These are phyloP conservation scores for Mus pahari DNA, from an alignment of 2,113 vertebrate genomes.

Conservation along the genomic window DNA sequence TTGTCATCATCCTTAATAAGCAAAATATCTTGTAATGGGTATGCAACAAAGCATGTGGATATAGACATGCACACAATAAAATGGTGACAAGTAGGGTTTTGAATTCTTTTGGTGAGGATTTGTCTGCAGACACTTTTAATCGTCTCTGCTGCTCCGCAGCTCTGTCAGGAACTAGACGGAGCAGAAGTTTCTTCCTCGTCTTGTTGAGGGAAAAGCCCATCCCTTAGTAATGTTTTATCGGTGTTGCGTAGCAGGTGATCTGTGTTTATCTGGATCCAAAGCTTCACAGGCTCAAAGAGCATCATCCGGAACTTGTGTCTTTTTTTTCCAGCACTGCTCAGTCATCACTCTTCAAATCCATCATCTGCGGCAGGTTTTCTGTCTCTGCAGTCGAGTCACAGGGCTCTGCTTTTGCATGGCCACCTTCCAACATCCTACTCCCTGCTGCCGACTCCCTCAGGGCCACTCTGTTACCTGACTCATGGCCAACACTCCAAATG, in stretches of 20 bases:
- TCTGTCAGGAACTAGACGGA: conserved; percentile 89
- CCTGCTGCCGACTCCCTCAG: conserved; percentile 90
- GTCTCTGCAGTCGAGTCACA: conserved; percentile 89
- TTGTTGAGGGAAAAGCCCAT: conserved; percentile 91
- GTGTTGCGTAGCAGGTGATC: neutral
- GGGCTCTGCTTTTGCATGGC: conserved; percentile 90
- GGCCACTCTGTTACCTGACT: neutral
- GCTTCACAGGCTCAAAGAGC: neutral
- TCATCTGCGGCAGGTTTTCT: neutral
- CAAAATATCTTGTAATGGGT: neutral
- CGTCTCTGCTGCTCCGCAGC: conserved; percentile 87
- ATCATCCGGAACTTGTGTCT: neutral
- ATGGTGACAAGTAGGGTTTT: neutral
- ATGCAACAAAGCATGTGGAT: neutral
- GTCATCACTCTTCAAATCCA: neutral
- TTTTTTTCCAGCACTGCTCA: neutral
- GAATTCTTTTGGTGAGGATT: neutral
- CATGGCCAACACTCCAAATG: neutral
- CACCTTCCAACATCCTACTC: conserved; percentile 92
- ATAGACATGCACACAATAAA: neutral
- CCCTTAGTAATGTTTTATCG: conserved; percentile 55
- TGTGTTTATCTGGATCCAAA: neutral
- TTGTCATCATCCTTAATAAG: conserved; percentile 15
- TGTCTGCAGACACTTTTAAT: conserved; percentile 73
- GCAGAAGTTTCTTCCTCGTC: conserved; percentile 95